phyloP scores from a whole-genome alignment of 35 echinoderm and acorn worm species.

The Heliocidaris tuberculata region DNA sequence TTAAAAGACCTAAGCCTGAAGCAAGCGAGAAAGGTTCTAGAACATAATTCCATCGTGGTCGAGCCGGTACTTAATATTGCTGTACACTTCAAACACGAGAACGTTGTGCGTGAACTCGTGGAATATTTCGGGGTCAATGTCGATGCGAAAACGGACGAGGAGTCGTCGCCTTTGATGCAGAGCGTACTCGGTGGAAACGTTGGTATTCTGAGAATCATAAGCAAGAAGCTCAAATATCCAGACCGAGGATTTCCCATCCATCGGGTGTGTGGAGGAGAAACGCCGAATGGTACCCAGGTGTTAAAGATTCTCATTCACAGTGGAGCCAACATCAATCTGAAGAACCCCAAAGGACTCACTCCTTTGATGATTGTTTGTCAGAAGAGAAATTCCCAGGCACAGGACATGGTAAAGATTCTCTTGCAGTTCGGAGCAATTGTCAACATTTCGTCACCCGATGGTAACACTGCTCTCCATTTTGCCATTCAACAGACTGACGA shows the following conservation, averaged over 20 bases:
- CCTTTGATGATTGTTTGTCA: slow-evolving; percentile 41
- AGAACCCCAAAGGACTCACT: slow-evolving; percentile 15
- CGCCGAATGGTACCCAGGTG: slow-evolving; percentile 2
- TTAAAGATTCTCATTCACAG: background rate
- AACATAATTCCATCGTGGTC: background rate
- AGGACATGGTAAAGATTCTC: slow-evolving; percentile 24
- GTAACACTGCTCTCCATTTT: slow-evolving; percentile 30
- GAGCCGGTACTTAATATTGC: slow-evolving; percentile 19
- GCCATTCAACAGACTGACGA: background rate
- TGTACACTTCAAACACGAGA: slow-evolving; percentile 28
- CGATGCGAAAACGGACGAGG: background rate
- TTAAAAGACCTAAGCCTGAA: background rate
- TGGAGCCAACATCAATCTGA: slow-evolving; percentile 35
- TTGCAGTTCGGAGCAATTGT: background rate
- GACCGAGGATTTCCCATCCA: slow-evolving; percentile 5
- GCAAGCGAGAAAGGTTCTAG: background rate
- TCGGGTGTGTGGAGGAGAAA: slow-evolving; percentile 29
- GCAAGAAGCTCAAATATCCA: background rate
- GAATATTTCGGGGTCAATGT: background rate
- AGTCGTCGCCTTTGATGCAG: background rate
- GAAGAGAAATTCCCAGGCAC: slow-evolving; percentile 1
- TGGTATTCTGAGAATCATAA: background rate
- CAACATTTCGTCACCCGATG: slow-evolving; percentile 8
- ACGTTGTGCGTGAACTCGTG: background rate
- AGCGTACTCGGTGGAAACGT: slow-evolving; percentile 8